A percentile compares a stretch with the other conserved stretches of the same genome.
phyloP scores from a whole-genome alignment of 2,797 vertebrate genomes.

The Xenentodon cancila region DNA sequence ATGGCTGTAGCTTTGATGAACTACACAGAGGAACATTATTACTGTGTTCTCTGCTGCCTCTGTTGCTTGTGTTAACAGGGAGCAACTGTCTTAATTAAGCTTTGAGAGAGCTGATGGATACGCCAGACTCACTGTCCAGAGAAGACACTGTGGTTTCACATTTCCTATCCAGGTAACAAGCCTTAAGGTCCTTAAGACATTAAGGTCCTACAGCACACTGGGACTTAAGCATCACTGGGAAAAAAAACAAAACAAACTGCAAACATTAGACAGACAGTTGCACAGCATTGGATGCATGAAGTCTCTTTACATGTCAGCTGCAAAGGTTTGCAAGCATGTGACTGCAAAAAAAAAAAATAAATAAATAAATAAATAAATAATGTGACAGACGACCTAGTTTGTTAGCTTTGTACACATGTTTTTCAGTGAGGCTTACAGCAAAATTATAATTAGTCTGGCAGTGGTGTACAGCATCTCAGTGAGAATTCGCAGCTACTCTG shows the following conservation, averaged over 20 bases:
- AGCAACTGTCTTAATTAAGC: slow-evolving; percentile 76
- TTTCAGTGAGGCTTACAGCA: slow-evolving; percentile 80
- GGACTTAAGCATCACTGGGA: slow-evolving; percentile 3
- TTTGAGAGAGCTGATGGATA: slow-evolving; percentile 61
- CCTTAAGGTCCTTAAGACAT: slow-evolving; percentile 40
- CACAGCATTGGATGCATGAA: slow-evolving; percentile 2
- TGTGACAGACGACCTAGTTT: slow-evolving; percentile 66
- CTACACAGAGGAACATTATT: slow-evolving; percentile 46
- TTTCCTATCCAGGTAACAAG: slow-evolving; percentile 57
- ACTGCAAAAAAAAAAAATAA: slow-evolving; percentile 55
- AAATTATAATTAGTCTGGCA: slow-evolving; percentile 85
- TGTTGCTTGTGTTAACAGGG: slow-evolving; percentile 62
- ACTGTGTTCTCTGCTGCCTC: slow-evolving; percentile 48
- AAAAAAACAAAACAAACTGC: slow-evolving; percentile 1
- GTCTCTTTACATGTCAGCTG: slow-evolving; percentile 17
- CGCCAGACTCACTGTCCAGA: slow-evolving; percentile 42
- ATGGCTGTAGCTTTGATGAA: slow-evolving; percentile 52
- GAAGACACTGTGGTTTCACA: slow-evolving; percentile 74
- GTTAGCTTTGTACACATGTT: slow-evolving; percentile 75
- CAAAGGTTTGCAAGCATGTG: slow-evolving; percentile 33
- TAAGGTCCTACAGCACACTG: slow-evolving; percentile 43
- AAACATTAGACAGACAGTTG: neutral
- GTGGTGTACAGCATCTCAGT: slow-evolving; percentile 67
- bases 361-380: neutral
- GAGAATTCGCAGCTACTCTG: slow-evolving; percentile 83